Conservation (phyloP, 2,888 invertebrate species). For the Dioctria rufipes region DNA sequence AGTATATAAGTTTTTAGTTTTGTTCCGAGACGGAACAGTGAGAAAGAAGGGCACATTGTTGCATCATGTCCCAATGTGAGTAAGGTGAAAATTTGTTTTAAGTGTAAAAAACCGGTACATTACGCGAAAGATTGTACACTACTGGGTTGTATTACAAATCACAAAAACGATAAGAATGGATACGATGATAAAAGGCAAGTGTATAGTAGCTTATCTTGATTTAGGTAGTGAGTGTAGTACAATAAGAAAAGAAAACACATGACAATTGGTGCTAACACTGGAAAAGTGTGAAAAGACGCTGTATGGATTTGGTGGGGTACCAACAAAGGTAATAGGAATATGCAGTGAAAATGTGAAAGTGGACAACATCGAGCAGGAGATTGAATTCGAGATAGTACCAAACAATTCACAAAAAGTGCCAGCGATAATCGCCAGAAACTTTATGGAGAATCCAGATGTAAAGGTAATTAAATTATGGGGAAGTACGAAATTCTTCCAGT, state of each 20-base stretch:
- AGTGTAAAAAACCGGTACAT: no score
- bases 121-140: no score
- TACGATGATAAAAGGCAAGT: no score
- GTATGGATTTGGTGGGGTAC: constrained; percentile 1
- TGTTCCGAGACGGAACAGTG: no score
- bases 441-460: background rate
- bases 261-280: background rate
- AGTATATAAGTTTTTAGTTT: no score
- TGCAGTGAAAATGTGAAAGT: background rate
- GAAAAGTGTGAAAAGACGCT: background rate
- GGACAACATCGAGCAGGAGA: background rate
- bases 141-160: no score
- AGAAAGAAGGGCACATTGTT: background rate
- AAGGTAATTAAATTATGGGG: background rate
- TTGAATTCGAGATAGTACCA: background rate
- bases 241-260: background rate
- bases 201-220: no score
- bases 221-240: no score
- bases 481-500: constrained; percentile 3
- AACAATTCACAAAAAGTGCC: background rate
- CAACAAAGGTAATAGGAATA: background rate
- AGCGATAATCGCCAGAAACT: background rate
- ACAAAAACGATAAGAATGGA: no score
- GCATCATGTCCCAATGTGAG: background rate
- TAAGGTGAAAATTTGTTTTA: background rate